Percentiles rank a stretch among this genome's conserved stretches.
Evolutionary conservation across 2,113 vertebrate species (phyloP).

Genomic region (Toxotes jaculatrix): DNA sequence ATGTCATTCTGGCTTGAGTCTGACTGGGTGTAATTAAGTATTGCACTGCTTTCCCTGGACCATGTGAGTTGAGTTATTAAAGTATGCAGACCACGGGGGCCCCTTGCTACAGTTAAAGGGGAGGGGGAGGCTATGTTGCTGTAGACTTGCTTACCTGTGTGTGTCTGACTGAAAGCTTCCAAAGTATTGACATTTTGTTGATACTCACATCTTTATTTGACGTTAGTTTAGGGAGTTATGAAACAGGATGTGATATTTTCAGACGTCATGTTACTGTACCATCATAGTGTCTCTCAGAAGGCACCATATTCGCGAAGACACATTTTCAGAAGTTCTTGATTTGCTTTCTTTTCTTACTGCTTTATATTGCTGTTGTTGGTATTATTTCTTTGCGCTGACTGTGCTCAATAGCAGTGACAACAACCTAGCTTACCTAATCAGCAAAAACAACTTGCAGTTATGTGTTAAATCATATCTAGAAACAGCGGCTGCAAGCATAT

Average conservation of each 20-base stretch:
- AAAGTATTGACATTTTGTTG: conserved; percentile 1
- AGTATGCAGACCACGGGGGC: conserved; percentile 77
- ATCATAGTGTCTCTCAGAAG: background rate
- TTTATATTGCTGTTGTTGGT: background rate
- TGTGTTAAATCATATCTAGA: conserved; percentile 13
- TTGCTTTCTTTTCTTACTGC: background rate
- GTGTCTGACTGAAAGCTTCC: conserved; percentile 28
- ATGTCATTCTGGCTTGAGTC: conserved; percentile 70
- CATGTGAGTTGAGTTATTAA: conserved; percentile 80
- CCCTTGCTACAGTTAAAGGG: conserved; percentile 62
- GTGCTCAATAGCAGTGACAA: background rate
- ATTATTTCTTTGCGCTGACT: conserved; percentile 3
- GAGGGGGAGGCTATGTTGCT: conserved; percentile 37
- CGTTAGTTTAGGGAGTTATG: background rate
- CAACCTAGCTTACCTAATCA: conserved; percentile 1
- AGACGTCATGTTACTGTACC: background rate
- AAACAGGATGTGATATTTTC: background rate
- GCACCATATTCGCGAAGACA: background rate
- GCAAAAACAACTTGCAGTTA: background rate
- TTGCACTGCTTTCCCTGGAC: conserved; percentile 60
- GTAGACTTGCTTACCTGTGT: conserved; percentile 58
- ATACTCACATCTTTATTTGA: background rate
- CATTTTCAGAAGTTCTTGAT: background rate
- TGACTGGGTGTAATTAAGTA: conserved; percentile 75
- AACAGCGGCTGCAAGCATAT: conserved; percentile 17